Evolutionary conservation across 2,113 vertebrate species (phyloP).

Genomic region (Empidonax alnorum): DNA sequence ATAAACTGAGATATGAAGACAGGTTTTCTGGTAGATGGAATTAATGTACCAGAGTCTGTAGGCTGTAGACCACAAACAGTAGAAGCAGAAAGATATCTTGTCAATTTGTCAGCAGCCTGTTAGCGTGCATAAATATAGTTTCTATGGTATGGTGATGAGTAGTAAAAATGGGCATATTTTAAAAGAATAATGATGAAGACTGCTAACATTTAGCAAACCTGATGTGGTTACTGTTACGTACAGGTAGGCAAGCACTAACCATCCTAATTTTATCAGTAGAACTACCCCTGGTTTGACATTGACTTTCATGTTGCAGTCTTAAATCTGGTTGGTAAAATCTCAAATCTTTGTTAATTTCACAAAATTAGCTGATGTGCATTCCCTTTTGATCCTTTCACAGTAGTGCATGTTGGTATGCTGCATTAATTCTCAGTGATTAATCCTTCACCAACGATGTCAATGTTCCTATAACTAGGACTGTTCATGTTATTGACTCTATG

Average conservation of each 20-base stretch:
- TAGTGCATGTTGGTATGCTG: neutral
- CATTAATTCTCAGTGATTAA: neutral
- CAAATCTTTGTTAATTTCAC: neutral
- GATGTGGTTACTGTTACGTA: neutral
- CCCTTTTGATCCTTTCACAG: neutral
- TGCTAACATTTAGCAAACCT: neutral
- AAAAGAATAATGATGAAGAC: neutral
- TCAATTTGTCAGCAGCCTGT: slow-evolving; percentile 9
- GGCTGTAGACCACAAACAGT: neutral
- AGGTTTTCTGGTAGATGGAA: neutral
- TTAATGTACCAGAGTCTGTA: neutral
- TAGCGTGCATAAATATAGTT: neutral
- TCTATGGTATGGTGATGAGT: neutral
- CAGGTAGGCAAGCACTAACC: neutral
- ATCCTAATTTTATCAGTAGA: neutral
- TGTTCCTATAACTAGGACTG: neutral
- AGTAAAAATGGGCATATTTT: neutral
- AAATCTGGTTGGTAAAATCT: neutral
- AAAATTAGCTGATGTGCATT: neutral
- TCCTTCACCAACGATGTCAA: neutral
- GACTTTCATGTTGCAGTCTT: neutral
- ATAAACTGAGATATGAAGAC: neutral
- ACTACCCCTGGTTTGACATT: neutral
- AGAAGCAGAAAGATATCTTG: neutral
- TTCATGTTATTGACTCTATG: neutral